Percentiles rank a stretch among this genome's conserved stretches.
phyloP scores from a whole-genome alignment of 1,140 invertebrate genomes.

The Drosophila kohkoa region DNA sequence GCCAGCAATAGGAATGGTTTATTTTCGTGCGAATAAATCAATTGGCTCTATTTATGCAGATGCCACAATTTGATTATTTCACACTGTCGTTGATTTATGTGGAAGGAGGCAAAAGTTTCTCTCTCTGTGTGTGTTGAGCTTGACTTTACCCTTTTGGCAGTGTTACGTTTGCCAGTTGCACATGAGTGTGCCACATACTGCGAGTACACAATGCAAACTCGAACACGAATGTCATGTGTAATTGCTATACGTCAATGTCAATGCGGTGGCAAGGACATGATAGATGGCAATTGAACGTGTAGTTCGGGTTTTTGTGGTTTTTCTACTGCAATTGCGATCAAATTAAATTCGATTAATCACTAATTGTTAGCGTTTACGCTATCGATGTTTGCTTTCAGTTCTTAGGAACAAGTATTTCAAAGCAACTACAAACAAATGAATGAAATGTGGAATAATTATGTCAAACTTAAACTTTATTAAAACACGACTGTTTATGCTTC shows the following conservation, averaged over 20 bases:
- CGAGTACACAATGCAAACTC: constrained; percentile 10
- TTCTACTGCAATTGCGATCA: constrained; percentile 14
- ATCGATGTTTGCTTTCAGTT: not conserved
- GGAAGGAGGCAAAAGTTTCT: not conserved
- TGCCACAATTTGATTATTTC: constrained; percentile 81
- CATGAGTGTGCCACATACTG: constrained; percentile 3
- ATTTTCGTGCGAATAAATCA: constrained; percentile 77
- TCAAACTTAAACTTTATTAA: too few species aligned
- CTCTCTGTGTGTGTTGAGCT: not conserved
- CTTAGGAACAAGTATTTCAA: too few species aligned
- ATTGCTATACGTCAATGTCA: constrained; percentile 80
- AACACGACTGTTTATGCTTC: too few species aligned
- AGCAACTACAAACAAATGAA: too few species aligned
- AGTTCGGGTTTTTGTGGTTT: constrained; percentile 24
- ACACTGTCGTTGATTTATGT: constrained; percentile 78
- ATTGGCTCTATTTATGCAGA: constrained; percentile 80
- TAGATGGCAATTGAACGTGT: constrained; percentile 23
- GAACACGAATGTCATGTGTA: constrained; percentile 66
- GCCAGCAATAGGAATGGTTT: constrained; percentile 62
- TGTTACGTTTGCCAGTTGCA: not conserved
- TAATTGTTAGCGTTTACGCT: constrained; percentile 17
- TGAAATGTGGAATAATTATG: too few species aligned
- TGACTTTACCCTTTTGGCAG: not conserved
- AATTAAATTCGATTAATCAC: constrained; percentile 15
- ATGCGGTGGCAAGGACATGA: constrained; percentile 20